These are phyloP conservation scores for Spea hammondii DNA, from an alignment of 2,797 vertebrate genomes.

Conservation along the genomic window DNA sequence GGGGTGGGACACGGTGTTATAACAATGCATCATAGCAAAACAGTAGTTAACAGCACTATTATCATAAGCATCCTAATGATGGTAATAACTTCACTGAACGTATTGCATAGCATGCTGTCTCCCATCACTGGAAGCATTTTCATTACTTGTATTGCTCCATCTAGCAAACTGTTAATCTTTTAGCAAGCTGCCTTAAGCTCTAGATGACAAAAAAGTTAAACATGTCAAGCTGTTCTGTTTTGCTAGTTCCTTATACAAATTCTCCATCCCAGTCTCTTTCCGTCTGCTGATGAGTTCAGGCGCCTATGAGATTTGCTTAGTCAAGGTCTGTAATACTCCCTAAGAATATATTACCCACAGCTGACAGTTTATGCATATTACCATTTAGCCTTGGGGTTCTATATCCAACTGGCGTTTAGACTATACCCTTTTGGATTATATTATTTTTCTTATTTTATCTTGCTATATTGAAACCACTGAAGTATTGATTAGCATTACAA, in stretches of 20 bases:
- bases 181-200: conserved; percentile 40
- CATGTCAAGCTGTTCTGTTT: conserved; percentile 48
- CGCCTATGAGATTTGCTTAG: conserved; percentile 45
- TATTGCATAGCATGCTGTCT: conserved; percentile 17
- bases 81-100: conserved; percentile 10
- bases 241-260: conserved; percentile 38
- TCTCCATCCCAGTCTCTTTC: conserved; percentile 38
- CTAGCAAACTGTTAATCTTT: conserved; percentile 38
- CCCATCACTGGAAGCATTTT: conserved; percentile 25
- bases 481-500: conserved; percentile 6
- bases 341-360: conserved; percentile 45
- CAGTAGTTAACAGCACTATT: conserved; percentile 20
- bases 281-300: conserved; percentile 41
- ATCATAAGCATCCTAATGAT: conserved; percentile 26
- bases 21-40: conserved; percentile 4
- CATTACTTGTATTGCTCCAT: conserved; percentile 37
- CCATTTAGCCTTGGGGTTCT: conserved; percentile 33
- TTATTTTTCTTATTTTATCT: neutral
- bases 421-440: neutral
- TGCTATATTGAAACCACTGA: neutral
- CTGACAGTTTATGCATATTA: conserved; percentile 45
- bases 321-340: conserved; percentile 48
- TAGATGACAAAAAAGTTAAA: conserved; percentile 50
- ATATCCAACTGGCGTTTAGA: conserved; percentile 31
- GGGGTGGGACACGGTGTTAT: too few species aligned